Conservation (phyloP, 1,140 invertebrate species). For the Zeugodacus cucurbitae region DNA sequence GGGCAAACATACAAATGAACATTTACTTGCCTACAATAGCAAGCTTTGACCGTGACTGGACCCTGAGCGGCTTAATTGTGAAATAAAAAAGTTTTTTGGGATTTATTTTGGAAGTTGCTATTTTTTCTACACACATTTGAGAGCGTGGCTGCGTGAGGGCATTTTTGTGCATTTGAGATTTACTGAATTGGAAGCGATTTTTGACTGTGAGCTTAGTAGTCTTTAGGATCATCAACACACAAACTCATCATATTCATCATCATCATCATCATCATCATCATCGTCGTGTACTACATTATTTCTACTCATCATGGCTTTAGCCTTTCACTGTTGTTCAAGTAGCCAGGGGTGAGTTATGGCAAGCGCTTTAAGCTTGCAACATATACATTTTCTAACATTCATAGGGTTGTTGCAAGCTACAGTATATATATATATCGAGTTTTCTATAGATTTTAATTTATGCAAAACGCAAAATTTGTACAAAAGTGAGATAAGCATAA, state of each 20-base stretch:
- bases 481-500: slow-evolving; percentile 37
- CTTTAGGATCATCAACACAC: neutral
- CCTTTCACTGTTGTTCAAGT: neutral
- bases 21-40: neutral
- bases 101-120: slow-evolving; percentile 24
- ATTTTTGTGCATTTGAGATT: neutral
- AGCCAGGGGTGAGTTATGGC: neutral
- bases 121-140: neutral
- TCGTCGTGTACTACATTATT: neutral
- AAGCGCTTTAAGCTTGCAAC: neutral
- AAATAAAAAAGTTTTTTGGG: neutral
- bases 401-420: neutral
- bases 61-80: slow-evolving; percentile 34
- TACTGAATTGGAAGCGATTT: slow-evolving; percentile 30
- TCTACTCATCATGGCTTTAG: neutral
- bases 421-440: neutral
- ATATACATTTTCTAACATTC: neutral
- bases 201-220: neutral
- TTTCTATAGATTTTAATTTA: slow-evolving; percentile 29
- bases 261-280: neutral
- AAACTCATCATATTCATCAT: neutral
- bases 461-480: slow-evolving; percentile 35
- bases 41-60: neutral
- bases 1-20: neutral
- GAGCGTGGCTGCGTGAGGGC: neutral